Conservation (phyloP, 2,113 vertebrate species). For the Todiramphus chloris region DNA sequence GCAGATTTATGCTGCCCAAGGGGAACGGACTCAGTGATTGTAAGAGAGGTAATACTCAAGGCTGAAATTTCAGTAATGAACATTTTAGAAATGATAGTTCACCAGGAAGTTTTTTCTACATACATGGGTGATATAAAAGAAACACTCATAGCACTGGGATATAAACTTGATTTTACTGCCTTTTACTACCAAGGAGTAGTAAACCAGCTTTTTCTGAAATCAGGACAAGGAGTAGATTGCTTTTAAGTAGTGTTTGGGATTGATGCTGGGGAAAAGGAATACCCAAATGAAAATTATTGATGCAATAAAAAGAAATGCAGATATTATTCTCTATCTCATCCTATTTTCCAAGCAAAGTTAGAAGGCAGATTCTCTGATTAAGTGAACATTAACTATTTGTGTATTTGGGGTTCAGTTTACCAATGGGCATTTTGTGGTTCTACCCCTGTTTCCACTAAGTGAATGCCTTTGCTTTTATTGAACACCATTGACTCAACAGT, state of each 20-base stretch:
- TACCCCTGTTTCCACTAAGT: not conserved
- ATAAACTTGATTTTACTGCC: slow-evolving; percentile 34
- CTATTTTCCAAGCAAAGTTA: not conserved
- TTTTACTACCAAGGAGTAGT: not conserved
- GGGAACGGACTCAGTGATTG: slow-evolving; percentile 22
- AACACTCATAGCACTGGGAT: not conserved
- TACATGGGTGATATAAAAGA: slow-evolving; percentile 42
- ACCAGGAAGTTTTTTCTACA: not conserved
- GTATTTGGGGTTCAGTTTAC: not conserved
- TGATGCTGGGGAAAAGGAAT: slow-evolving; percentile 16
- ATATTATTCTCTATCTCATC: not conserved
- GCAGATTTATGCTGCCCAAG: slow-evolving; percentile 55
- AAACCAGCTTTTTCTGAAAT: slow-evolving; percentile 48
- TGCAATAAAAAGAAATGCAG: not conserved
- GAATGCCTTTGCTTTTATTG: not conserved
- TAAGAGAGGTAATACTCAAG: slow-evolving; percentile 41
- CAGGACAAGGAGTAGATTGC: not conserved
- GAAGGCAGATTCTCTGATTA: not conserved
- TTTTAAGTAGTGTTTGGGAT: slow-evolving; percentile 29
- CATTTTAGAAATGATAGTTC: slow-evolving; percentile 11
- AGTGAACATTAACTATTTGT: not conserved
- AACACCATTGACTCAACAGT: not conserved
- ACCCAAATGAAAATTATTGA: slow-evolving; percentile 35
- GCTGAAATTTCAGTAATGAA: slow-evolving; percentile 61
- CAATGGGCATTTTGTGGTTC: not conserved